Percentiles rank a stretch among this genome's conserved stretches.
Evolutionary conservation across 2,797 vertebrate genomes (phyloP).

Genomic region (Propithecus deckenii): DNA sequence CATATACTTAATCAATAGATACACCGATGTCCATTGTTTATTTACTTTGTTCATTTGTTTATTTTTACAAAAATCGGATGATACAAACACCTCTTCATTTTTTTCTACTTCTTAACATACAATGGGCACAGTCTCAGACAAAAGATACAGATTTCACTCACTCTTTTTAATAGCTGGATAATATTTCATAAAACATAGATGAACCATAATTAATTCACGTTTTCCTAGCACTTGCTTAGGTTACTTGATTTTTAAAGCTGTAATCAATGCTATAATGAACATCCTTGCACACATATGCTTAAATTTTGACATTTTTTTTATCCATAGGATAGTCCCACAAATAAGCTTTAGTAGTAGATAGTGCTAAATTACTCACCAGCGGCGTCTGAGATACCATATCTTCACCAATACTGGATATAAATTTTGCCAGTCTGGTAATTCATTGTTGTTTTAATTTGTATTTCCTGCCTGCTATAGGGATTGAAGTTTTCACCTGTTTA

Average conservation of each 20-base stretch:
- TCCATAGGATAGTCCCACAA: background rate
- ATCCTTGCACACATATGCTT: background rate
- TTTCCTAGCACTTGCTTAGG: background rate
- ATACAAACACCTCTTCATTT: background rate
- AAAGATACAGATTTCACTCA: background rate
- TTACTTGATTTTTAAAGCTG: slow-evolving; percentile 6
- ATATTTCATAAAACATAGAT: background rate
- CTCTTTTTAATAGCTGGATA: background rate
- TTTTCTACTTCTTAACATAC: background rate
- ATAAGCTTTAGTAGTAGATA: background rate
- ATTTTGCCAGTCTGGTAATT: background rate
- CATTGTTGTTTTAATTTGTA: background rate
- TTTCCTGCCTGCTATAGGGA: background rate
- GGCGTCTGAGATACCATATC: background rate
- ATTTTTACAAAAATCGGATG: background rate
- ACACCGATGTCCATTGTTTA: background rate
- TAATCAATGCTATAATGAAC: background rate
- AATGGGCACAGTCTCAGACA: background rate
- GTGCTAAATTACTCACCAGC: background rate
- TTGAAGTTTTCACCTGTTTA: background rate
- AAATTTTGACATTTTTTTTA: background rate
- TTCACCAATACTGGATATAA: background rate
- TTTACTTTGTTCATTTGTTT: background rate
- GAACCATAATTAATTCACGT: background rate
- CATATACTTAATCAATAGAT: background rate